A percentile compares a stretch with the other conserved stretches of the same genome.
phyloP scores from a whole-genome alignment of 2,113 vertebrate genomes.

The Varanus komodoensis region DNA sequence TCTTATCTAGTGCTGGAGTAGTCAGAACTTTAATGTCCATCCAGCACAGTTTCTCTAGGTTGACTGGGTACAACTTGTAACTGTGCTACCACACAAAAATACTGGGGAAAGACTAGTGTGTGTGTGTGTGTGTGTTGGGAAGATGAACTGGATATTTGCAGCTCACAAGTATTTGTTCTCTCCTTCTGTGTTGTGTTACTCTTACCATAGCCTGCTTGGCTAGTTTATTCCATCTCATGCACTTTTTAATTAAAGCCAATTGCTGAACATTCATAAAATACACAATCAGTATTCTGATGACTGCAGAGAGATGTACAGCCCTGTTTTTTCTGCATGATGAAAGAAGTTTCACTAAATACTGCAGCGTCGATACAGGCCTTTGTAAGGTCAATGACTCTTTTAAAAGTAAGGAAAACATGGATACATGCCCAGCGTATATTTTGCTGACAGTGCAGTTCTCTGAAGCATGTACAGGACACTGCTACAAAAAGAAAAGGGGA shows the following conservation, averaged over 20 bases:
- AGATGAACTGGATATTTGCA: neutral
- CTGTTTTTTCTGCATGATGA: constrained; percentile 54
- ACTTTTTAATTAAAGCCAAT: constrained; percentile 37
- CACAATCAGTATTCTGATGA: constrained; percentile 61
- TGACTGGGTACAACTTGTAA: no score
- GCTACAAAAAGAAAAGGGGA: constrained; percentile 69
- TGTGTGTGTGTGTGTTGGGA: neutral
- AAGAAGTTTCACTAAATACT: constrained; percentile 61
- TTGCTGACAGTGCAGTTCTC: constrained; percentile 82
- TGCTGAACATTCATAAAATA: constrained; percentile 50
- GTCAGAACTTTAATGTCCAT: no score
- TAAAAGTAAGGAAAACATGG: constrained; percentile 79
- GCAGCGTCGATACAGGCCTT: constrained; percentile 64
- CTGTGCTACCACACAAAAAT: neutral
- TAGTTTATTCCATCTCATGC: constrained; percentile 10
- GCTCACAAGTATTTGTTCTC: neutral
- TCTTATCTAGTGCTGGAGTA: neutral
- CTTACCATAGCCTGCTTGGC: constrained; percentile 35
- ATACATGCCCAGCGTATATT: constrained; percentile 71
- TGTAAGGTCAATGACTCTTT: constrained; percentile 78
- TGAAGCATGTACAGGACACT: constrained; percentile 55
- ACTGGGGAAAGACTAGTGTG: neutral
- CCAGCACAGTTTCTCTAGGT: no score
- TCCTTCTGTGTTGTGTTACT: constrained; percentile 16
- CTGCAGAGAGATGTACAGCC: constrained; percentile 52